These are phyloP conservation scores for Chaetophractus vellerosus DNA, from an alignment of 2,797 vertebrate genomes.

Conservation along the genomic window DNA sequence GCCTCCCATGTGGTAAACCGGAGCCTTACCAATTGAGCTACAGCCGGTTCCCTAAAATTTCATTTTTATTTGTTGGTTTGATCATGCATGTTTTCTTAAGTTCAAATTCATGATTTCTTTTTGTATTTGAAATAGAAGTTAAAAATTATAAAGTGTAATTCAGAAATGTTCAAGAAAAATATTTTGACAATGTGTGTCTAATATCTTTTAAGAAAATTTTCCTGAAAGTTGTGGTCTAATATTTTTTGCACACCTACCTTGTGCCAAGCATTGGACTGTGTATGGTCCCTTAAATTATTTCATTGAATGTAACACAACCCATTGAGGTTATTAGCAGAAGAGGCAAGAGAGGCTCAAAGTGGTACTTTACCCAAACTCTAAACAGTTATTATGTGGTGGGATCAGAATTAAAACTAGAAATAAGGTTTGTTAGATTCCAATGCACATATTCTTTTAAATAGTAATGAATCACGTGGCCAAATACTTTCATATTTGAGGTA, in stretches of 20 bases:
- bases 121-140: slow-evolving; percentile 21
- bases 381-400: background rate
- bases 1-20: too few relatives aligned
- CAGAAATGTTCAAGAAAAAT: slow-evolving; percentile 16
- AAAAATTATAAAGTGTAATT: slow-evolving; percentile 40
- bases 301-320: background rate
- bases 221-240: background rate
- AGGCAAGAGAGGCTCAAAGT: slow-evolving; percentile 4
- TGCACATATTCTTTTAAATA: background rate
- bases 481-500: background rate
- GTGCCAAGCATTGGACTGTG: background rate
- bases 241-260: slow-evolving; percentile 19
- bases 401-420: slow-evolving; percentile 14
- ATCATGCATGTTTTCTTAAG: background rate
- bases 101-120: slow-evolving; percentile 8
- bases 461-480: background rate
- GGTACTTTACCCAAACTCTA: background rate
- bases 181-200: slow-evolving; percentile 20
- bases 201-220: slow-evolving; percentile 48
- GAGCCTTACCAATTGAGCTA: too few relatives aligned
- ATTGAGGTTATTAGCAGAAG: background rate
- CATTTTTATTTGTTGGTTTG: slow-evolving; percentile 15
- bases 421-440: background rate
- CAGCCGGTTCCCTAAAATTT: too few relatives aligned
- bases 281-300: background rate